Evolutionary conservation across 2,888 invertebrate genomes (phyloP).

Genomic region (Oscheius myriophilus): DNA sequence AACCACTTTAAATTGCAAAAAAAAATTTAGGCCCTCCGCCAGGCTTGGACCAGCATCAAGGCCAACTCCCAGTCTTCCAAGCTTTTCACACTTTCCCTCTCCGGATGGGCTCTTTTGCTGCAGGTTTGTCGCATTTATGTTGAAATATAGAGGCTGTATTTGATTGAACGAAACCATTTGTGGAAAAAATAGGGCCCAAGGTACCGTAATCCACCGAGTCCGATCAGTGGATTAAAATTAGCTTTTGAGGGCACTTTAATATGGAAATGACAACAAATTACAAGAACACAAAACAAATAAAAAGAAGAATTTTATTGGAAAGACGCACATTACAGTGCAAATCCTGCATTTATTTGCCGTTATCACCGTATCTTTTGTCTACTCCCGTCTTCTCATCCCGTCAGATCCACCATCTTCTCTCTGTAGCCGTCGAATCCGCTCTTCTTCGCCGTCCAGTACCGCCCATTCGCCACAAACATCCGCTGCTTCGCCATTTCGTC

Average conservation of each 20-base stretch:
- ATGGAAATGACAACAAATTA: too few relatives aligned
- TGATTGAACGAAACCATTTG: too few relatives aligned
- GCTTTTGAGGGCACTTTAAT: too few relatives aligned
- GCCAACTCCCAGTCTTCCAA: constrained; percentile 3
- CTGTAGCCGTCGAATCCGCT: constrained; percentile 9
- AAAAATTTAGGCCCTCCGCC: constrained; percentile 18
- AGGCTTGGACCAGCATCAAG: constrained; percentile 23
- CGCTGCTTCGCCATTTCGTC: constrained; percentile 16
- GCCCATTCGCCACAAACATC: constrained; percentile 19
- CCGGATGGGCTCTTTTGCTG: constrained; percentile 28
- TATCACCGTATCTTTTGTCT: too few relatives aligned
- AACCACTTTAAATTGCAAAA: background rate
- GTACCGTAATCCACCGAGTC: too few relatives aligned
- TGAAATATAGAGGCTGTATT: too few relatives aligned
- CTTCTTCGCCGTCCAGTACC: constrained; percentile 23
- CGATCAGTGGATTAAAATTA: too few relatives aligned
- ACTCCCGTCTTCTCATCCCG: background rate
- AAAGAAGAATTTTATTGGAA: too few relatives aligned
- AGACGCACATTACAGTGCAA: too few relatives aligned
- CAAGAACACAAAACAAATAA: too few relatives aligned
- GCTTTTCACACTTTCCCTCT: constrained; percentile 16
- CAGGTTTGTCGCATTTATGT: constrained; percentile 16
- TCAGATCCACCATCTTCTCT: background rate
- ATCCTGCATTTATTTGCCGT: too few relatives aligned
- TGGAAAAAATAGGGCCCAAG: too few relatives aligned